Evolutionary conservation across 2,113 vertebrate species (phyloP).

Genomic region (Rhea americana): DNA sequence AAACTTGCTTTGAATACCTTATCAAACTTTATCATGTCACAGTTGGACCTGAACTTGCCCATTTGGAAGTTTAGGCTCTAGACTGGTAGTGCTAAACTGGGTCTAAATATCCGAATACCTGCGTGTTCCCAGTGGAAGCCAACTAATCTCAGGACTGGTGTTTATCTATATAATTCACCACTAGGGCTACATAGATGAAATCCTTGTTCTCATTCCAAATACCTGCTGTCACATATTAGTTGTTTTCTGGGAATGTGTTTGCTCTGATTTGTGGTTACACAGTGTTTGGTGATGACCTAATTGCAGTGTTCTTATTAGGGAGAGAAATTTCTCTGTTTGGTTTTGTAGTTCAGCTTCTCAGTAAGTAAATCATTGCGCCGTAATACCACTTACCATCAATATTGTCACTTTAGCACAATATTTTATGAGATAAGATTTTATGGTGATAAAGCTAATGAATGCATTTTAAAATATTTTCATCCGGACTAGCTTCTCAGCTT

Average conservation of each 20-base stretch:
- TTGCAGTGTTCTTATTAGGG: background rate
- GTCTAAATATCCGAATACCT: background rate
- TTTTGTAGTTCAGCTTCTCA: slow-evolving; percentile 15
- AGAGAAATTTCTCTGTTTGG: slow-evolving; percentile 1
- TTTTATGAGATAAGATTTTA: background rate
- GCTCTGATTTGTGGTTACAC: background rate
- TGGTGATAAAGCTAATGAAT: background rate
- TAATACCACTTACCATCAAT: background rate
- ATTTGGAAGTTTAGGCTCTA: background rate
- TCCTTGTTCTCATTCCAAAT: slow-evolving; percentile 46
- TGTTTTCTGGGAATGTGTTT: slow-evolving; percentile 43
- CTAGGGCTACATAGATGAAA: background rate
- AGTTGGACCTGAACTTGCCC: background rate
- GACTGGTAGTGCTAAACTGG: background rate
- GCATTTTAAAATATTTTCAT: background rate
- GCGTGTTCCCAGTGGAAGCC: background rate
- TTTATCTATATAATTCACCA: slow-evolving; percentile 3
- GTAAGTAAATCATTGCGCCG: background rate
- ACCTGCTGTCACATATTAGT: slow-evolving; percentile 25
- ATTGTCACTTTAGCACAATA: background rate
- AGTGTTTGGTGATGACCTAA: background rate
- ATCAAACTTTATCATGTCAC: background rate
- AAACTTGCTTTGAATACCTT: background rate
- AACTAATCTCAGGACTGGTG: background rate
- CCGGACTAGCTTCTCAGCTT: background rate